Conservation (phyloP, 2,888 invertebrate genomes). For the Morpho helenor region DNA sequence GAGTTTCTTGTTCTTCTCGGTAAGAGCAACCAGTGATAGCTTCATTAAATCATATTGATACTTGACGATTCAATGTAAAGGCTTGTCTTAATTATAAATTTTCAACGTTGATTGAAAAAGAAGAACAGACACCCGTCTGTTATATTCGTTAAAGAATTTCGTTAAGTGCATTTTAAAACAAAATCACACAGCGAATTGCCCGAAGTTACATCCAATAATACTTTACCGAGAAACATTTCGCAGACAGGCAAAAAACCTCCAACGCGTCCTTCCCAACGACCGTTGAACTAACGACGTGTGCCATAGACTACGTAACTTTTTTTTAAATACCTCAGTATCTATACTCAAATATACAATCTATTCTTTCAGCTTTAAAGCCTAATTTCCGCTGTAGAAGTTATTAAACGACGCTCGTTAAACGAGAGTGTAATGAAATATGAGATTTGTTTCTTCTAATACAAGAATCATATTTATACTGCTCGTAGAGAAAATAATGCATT, state of each 20-base stretch:
- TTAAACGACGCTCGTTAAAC: not conserved
- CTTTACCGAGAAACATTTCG: slow-evolving; percentile 10
- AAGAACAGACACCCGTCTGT: too few species aligned
- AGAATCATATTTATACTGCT: slow-evolving; percentile 1
- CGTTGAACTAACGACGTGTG: slow-evolving; percentile 24
- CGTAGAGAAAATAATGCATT: not conserved
- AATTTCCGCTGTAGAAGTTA: slow-evolving; percentile 1
- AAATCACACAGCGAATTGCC: not conserved
- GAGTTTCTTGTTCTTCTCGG: too few species aligned
- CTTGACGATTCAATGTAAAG: too few species aligned
- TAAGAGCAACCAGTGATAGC: too few species aligned
- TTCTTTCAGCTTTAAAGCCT: not conserved
- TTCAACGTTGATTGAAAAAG: too few species aligned
- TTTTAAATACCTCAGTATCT: slow-evolving; percentile 4
- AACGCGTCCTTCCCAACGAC: slow-evolving; percentile 21
- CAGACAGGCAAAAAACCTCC: slow-evolving; percentile 25
- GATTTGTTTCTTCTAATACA: slow-evolving; percentile 11
- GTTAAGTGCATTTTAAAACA: too few species aligned
- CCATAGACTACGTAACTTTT: slow-evolving; percentile 8
- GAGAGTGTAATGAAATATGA: slow-evolving; percentile 11
- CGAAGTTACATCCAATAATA: not conserved
- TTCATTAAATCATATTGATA: too few species aligned
- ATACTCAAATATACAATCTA: slow-evolving; percentile 1
- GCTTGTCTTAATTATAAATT: too few species aligned
- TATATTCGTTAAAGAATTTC: too few species aligned